Evolutionary conservation across 2,888 invertebrate species (phyloP), one percentile per base, ranked within the genome.

Genomic region (Xestia xanthographa): DNA sequence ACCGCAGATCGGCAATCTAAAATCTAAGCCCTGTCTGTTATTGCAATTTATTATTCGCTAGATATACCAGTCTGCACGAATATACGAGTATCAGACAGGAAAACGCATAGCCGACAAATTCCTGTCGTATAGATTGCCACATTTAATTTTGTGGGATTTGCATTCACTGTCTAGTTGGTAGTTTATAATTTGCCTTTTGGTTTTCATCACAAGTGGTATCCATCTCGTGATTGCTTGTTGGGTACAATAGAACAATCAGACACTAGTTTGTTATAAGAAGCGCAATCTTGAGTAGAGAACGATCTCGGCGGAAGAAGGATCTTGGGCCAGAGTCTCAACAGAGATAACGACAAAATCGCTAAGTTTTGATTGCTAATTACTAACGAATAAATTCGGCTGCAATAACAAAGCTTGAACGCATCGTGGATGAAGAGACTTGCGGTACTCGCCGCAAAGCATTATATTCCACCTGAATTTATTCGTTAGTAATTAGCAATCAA

Each of bases 1-100:
- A 48, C 38, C 65, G 14, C 38, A 65, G 34, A 63, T 63, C 1
- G 20, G n/a, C 62, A 71, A 71, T 63, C 63, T 26, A 63, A 70
- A 48, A n/a, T 50, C 9, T 9, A n/a, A 50, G 43, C n/a, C 9
- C 20, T 5, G 20, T 12, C 34, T 34, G 48, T 38, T 71, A 34
- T 17, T 62, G 48, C n/a, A 38, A 63, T 29, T 11, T 29, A 29
- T 58, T 58, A n/a, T 70, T 62, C n/a, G 20, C 20, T 20, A 26
- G n/a, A 38, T 6, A 11, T 1, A 20, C 4, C 45, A n/a, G n/a
- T 48, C 56, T 50, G 43, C n/a, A 11, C 45, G 12, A n/a, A n/a
- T 5, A 56, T 34, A 34, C 34, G 34, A 34, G 34, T 68, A 6
- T 41, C 20, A 6, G 12, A 8, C 12, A 20, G 26, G 38, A 56